Base-by-base conservation (phyloP, 2,113 vertebrate genomes). In the Apodemus speciosus region DNA sequence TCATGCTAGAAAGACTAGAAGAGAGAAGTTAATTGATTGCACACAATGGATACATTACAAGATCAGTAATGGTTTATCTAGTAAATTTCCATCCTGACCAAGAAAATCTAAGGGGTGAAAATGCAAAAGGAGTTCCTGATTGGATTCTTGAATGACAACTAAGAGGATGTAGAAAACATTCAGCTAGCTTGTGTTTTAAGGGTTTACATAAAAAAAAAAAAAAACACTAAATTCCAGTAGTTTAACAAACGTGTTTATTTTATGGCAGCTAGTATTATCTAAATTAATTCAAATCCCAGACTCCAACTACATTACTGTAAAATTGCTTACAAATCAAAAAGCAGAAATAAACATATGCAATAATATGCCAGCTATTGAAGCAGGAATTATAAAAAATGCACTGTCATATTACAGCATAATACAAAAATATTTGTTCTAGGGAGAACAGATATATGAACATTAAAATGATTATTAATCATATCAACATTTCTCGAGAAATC, bases 201-300 rank as follows among this genome's bases (percentile, higher is more conserved):
- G 49, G 14, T 6, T 75, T 80, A 79, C 8, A 62, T 43, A 51
- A 93, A 84, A 72, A 15, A 49, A 46, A 46, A 46, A 46, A 46
- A 46, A 46, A 4, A 3, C 18, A 56, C 35, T 81, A 69, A 18
- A 60, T 85, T 76, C 43, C 23, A 81, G n/a, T 64, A n/a, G 6
- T 81, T 81, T 89, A 6, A 43, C 80, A 86, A 93, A 56, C 3
- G 4, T 85, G 43, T 32, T 88, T 73, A 75, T 79, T 91, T 73
- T 84, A 86, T 77, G 18, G 1, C 16, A 86, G 53, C 32, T 71
- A 38, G 0, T 4, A 66, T 79, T 91, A 81, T 81, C 25, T 15
- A 91, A 93, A 91, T 89, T 89, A 92, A 79, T 53, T 40, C 3
- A 69, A 58, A 88, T 30, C 60, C n/a, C 18, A 46, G 53, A 23